phyloP scores from a whole-genome alignment of 2,888 invertebrate species.

The Nemoura dubitans region DNA sequence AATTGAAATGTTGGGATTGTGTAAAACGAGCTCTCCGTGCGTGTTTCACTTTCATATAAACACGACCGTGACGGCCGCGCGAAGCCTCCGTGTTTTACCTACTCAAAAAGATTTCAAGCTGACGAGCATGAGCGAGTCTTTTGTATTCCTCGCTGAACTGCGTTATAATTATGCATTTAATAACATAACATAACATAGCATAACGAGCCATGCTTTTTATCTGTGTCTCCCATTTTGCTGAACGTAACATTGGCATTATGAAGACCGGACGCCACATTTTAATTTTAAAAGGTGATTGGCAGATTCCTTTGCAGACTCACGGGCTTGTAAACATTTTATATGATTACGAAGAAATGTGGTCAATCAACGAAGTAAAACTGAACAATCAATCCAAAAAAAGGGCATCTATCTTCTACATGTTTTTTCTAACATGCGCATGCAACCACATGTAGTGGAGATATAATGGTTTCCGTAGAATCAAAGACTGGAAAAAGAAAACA shows the following conservation, averaged over 20 bases:
- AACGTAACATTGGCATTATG: background rate
- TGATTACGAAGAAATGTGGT: background rate
- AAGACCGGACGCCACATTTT: background rate
- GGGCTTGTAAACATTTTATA: background rate
- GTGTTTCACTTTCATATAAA: background rate
- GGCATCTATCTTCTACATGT: background rate
- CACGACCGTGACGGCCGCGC: background rate
- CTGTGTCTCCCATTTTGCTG: background rate
- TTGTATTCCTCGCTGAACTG: background rate
- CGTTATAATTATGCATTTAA: background rate
- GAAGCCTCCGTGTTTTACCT: background rate
- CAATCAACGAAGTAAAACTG: background rate
- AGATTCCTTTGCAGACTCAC: background rate
- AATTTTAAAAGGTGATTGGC: background rate
- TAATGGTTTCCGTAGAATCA: background rate
- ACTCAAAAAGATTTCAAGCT: background rate
- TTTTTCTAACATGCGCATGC: background rate
- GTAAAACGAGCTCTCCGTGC: background rate
- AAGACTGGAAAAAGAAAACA: background rate
- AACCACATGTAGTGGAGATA: background rate
- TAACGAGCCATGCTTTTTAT: background rate
- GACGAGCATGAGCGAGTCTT: background rate
- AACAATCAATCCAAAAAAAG: background rate
- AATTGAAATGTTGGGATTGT: background rate
- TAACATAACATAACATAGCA: background rate